phyloP scores from a whole-genome alignment of 1,140 invertebrate genomes.

The Drosophila nigrodunni region DNA sequence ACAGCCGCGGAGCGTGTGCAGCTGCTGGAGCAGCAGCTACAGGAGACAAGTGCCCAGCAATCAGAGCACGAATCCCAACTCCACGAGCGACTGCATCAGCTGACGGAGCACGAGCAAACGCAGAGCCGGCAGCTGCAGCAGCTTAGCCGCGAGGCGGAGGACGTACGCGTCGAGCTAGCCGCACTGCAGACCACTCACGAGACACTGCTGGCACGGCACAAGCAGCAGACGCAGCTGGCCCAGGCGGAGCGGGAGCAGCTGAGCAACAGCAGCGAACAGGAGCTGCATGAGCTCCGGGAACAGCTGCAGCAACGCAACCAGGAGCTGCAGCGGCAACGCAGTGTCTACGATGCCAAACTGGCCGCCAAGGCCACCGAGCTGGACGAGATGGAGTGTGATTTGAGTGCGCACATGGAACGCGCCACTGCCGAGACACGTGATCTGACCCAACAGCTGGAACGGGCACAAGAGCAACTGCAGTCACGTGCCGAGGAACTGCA shows the following conservation, averaged over 20 bases:
- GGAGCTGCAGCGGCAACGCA: slow-evolving; percentile 85
- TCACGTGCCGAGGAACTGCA: slow-evolving; percentile 85
- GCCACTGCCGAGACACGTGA: slow-evolving; percentile 85
- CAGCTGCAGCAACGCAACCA: slow-evolving; percentile 85
- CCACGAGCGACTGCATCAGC: slow-evolving; percentile 85
- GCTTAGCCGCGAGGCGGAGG: slow-evolving; percentile 86
- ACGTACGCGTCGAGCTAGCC: slow-evolving; percentile 85
- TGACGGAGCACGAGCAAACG: slow-evolving; percentile 87
- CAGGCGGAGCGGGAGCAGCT: slow-evolving; percentile 49
- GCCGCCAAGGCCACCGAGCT: slow-evolving; percentile 86
- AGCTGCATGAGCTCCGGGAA: slow-evolving; percentile 82
- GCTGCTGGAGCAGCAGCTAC: slow-evolving; percentile 86
- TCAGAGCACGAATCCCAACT: slow-evolving; percentile 86
- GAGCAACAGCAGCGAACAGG: slow-evolving; percentile 57
- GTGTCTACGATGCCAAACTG: slow-evolving; percentile 86
- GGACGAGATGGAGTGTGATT: slow-evolving; percentile 87
- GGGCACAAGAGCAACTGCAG: slow-evolving; percentile 85
- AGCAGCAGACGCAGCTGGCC: slow-evolving; percentile 26
- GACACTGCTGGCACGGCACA: slow-evolving; percentile 32
- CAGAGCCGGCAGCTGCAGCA: slow-evolving; percentile 85
- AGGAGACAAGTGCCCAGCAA: slow-evolving; percentile 86
- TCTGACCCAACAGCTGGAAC: slow-evolving; percentile 85
- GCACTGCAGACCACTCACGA: slow-evolving; percentile 60
- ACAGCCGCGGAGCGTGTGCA: slow-evolving; percentile 86
- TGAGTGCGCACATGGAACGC: slow-evolving; percentile 87